These are phyloP conservation scores for Hypselothyrea guttata DNA, from an alignment of 2,888 invertebrate genomes.

Conservation along the genomic window DNA sequence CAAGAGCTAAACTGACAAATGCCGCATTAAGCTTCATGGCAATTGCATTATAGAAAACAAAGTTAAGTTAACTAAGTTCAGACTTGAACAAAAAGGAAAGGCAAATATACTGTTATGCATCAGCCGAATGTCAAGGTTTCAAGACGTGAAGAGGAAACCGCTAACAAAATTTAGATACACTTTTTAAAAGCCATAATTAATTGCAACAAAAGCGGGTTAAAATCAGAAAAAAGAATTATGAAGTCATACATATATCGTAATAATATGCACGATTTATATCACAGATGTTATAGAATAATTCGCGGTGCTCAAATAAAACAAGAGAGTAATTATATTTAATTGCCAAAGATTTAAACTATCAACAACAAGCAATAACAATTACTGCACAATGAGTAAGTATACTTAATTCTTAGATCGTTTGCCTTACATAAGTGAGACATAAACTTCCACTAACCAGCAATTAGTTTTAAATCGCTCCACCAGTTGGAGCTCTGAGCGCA, in stretches of 20 bases:
- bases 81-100: not conserved
- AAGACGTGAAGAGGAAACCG: not conserved
- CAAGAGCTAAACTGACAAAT: constrained; percentile 28
- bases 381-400: constrained; percentile 72
- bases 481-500: constrained; percentile 5
- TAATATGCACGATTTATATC: constrained; percentile 43
- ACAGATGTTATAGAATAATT: constrained; percentile 11
- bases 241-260: constrained; percentile 7
- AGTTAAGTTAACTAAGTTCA: not conserved
- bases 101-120: not conserved
- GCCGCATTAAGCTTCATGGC: constrained; percentile 9
- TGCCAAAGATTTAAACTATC: constrained; percentile 5
- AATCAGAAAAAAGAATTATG: constrained; percentile 5
- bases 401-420: constrained; percentile 26
- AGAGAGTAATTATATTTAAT: constrained; percentile 26
- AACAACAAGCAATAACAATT: constrained; percentile 17
- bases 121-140: too few species aligned
- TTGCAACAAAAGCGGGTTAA: not conserved
- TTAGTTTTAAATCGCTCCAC: constrained; percentile 42
- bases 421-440: too few species aligned
- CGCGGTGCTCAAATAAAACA: not conserved
- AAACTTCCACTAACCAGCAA: too few species aligned
- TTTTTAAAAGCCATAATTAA: not conserved
- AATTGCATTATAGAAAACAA: constrained; percentile 31
- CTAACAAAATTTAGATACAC: too few species aligned